Evolutionary conservation across 2,888 invertebrate species (phyloP), one percentile per base, ranked within the genome.

Genomic region (Malthinus flaveolus): DNA sequence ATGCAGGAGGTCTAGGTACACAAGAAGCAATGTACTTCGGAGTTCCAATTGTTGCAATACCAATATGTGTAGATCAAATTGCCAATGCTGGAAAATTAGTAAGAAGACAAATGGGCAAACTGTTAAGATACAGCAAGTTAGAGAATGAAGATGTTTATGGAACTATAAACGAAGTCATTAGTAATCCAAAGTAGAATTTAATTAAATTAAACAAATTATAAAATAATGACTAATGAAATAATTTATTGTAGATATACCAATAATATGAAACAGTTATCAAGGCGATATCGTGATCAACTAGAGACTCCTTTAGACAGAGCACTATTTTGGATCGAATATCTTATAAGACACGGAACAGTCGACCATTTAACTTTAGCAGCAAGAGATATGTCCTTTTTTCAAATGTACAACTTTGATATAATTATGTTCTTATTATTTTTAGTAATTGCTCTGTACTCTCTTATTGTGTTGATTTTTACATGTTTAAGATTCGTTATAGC

Each of bases 51-150:
- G 35, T 71, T 7, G 63, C 71, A 4, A 67, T 77, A 3, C 77
- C 76, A 1, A 61, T 76, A 11, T 71, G 69, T 48, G 59, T 64
- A 1, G 76, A 77, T 57, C 75, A 77, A 52, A 56, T 64, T 13
- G 54, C 66, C 13, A 76, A 75, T 55, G 68, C 71, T 42, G 53
- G 53, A 6, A 71, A 72, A 51, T 66, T 74, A 3, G 67, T 66
- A 35, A 45, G 63, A 1, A 63, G 65, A 10, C 73, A 73, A 13
- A 57, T 67, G 23, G 72, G 68, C 3, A 32, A 63, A 4, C 60
- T 35, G 9, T 37, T 72, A 15, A 61, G 68, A 53, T 65, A 67
- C 23, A 6, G 48, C 3, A 64, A 64, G 7, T 36, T 72, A 11
- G 69, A 64, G 4, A 56, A 58, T 34, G 64, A 67, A 1, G 33